Percentiles rank a stretch among this genome's conserved stretches.
Evolutionary conservation across 2,113 vertebrate species (phyloP).

Genomic region (Aspiorhynchus laticeps): DNA sequence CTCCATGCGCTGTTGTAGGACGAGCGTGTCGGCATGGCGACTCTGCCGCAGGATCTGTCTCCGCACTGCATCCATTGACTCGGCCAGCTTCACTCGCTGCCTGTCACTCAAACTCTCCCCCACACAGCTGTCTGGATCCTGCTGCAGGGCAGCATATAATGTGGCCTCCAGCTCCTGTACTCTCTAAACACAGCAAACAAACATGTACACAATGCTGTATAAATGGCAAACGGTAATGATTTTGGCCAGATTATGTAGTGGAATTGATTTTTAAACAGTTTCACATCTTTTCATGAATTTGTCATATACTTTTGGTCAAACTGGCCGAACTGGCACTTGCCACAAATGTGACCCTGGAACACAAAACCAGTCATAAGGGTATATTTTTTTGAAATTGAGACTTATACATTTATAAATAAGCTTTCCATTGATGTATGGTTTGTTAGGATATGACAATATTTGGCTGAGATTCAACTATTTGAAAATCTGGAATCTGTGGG

Average conservation of each 20-base stretch:
- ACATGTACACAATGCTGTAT: background rate
- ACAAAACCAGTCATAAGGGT: too few species aligned
- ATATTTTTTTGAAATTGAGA: too few species aligned
- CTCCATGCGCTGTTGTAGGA: slow-evolving; percentile 68
- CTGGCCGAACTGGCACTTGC: background rate
- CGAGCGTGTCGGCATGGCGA: slow-evolving; percentile 53
- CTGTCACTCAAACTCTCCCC: slow-evolving; percentile 57
- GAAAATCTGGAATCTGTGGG: too few species aligned
- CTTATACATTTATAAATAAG: too few species aligned
- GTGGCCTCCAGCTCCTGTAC: slow-evolving; percentile 57
- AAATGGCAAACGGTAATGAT: background rate
- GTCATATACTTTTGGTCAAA: background rate
- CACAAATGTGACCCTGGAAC: background rate
- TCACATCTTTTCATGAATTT: background rate
- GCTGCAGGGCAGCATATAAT: slow-evolving; percentile 48
- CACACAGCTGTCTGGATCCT: slow-evolving; percentile 56
- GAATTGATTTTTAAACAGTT: background rate
- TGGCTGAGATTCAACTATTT: too few species aligned
- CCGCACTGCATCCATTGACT: slow-evolving; percentile 57
- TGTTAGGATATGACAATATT: too few species aligned
- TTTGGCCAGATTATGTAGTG: background rate
- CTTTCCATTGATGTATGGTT: too few species aligned
- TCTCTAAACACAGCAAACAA: slow-evolving; percentile 52
- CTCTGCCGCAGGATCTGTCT: slow-evolving; percentile 58
- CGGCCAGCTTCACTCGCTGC: slow-evolving; percentile 51